Conservation (phyloP, 2,113 vertebrate genomes). For the Catharus bicknelli region DNA sequence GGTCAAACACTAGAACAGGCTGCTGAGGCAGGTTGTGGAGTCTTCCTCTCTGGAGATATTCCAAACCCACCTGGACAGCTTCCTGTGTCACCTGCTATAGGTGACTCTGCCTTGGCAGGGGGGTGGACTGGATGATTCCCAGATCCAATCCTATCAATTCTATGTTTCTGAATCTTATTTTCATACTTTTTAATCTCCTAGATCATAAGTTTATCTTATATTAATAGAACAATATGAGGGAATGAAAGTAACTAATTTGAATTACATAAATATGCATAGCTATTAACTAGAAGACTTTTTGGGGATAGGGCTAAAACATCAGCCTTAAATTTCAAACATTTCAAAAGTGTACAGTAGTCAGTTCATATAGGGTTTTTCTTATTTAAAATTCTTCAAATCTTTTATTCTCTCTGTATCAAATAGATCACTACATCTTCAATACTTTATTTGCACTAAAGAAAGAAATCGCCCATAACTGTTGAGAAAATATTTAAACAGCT, state of each 20-base stretch:
- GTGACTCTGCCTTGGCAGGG: neutral
- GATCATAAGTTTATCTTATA: neutral
- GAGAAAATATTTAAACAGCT: conserved; percentile 21
- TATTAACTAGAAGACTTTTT: neutral
- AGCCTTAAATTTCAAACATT: conserved; percentile 19
- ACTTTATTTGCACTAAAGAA: conserved; percentile 35
- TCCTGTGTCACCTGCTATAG: neutral
- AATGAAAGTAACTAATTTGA: conserved; percentile 9
- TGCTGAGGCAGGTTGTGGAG: neutral
- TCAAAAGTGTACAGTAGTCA: neutral
- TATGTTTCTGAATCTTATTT: neutral
- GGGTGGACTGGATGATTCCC: accelerated
- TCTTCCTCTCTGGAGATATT: neutral
- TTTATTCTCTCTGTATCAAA: conserved; percentile 45
- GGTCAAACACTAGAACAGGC: neutral
- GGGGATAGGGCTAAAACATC: neutral
- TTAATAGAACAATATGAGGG: neutral
- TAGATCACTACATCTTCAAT: conserved; percentile 13
- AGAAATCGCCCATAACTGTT: neutral
- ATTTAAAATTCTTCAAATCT: conserved; percentile 46
- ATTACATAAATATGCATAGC: neutral
- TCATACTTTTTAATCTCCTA: neutral
- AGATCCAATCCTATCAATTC: neutral
- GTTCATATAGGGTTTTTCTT: conserved; percentile 8
- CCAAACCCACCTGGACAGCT: neutral